Evolutionary conservation across 2,888 invertebrate genomes (phyloP).

Genomic region (Globia sparganii): DNA sequence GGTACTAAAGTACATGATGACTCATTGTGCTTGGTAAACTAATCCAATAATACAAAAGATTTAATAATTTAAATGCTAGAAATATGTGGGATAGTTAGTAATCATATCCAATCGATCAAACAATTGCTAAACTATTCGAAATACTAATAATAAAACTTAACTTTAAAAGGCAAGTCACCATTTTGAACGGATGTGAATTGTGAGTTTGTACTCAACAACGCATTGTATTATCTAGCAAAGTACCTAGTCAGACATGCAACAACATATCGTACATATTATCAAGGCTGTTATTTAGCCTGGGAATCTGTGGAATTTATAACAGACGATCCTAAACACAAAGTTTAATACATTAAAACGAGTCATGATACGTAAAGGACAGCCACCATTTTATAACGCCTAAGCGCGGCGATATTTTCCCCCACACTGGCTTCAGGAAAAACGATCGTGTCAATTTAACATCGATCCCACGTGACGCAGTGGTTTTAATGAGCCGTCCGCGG

Average conservation of each 20-base stretch:
- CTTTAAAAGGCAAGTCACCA: conserved; percentile 90
- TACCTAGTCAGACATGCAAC: conserved; percentile 74
- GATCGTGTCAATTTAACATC: conserved; percentile 92
- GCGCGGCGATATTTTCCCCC: conserved; percentile 89
- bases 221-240: conserved; percentile 80
- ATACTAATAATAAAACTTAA: conserved; percentile 65
- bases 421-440: conserved; percentile 90
- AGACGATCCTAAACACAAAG: conserved; percentile 75
- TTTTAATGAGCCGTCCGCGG: conserved; percentile 92
- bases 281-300: conserved; percentile 74
- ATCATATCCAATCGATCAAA: conserved; percentile 25
- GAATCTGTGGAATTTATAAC: conserved; percentile 70
- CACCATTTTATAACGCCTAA: conserved; percentile 91
- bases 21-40: conserved; percentile 65
- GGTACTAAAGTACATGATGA: conserved; percentile 63
- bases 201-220: conserved; percentile 85
- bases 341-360: conserved; percentile 83
- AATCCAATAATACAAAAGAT: conserved; percentile 38
- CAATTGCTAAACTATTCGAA: conserved; percentile 52
- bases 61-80: conserved; percentile 21
- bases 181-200: conserved; percentile 91
- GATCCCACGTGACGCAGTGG: conserved; percentile 94
- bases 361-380: conserved; percentile 86
- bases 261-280: conserved; percentile 73
- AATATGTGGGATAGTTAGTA: conserved; percentile 19